Conservation (phyloP, 2,888 invertebrate genomes). For the Harpalus rufipes region DNA sequence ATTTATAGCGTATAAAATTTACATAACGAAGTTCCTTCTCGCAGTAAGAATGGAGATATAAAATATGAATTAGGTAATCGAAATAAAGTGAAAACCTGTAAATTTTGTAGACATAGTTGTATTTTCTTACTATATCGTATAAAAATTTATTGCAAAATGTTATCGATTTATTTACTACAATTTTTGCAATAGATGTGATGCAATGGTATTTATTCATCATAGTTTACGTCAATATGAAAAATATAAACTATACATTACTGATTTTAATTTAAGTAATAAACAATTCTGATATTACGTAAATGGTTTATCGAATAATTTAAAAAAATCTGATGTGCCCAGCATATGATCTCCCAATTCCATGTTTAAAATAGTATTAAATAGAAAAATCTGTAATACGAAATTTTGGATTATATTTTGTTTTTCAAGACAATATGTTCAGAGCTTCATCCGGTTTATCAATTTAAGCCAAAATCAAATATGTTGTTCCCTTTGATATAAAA, state of each 20-base stretch:
- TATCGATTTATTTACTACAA: slow-evolving; percentile 18
- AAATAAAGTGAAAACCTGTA: background rate
- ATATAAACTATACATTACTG: background rate
- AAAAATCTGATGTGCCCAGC: no score
- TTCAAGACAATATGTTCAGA: no score
- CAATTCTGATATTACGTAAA: background rate
- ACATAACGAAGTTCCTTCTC: background rate
- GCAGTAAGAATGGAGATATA: background rate
- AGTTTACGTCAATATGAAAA: slow-evolving; percentile 3
- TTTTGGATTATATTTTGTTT: no score
- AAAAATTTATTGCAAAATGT: background rate
- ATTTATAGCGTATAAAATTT: background rate
- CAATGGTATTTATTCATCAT: slow-evolving; percentile 37
- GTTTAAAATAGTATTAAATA: no score
- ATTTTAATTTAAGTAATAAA: background rate
- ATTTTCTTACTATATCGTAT: background rate
- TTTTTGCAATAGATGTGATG: slow-evolving; percentile 11
- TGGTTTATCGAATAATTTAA: no score
- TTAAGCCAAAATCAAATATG: no score
- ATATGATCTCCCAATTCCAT: no score
- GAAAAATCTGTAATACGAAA: no score
- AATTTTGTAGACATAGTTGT: background rate
- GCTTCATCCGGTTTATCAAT: background rate
- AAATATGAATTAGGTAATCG: background rate
- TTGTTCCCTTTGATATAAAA: no score